Percentiles rank a stretch among this genome's conserved stretches.
These are phyloP conservation scores for Thumatha senex DNA, from an alignment of 2,888 invertebrate genomes.

Conservation along the genomic window DNA sequence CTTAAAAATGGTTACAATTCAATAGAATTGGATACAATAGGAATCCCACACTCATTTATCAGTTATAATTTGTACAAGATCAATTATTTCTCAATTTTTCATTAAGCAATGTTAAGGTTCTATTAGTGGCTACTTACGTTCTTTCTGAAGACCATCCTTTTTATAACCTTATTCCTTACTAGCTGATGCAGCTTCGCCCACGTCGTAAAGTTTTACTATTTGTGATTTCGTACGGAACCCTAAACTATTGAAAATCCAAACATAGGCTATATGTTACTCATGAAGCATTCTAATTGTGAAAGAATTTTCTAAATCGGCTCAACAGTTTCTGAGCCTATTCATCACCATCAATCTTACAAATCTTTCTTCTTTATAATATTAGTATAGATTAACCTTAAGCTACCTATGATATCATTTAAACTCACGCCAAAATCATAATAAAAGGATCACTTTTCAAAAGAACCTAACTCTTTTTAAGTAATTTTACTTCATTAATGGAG, in stretches of 20 bases:
- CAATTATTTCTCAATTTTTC: constrained; percentile 44
- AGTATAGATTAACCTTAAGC: constrained; percentile 14
- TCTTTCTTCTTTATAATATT: constrained; percentile 40
- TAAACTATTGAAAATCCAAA: too few relatives aligned
- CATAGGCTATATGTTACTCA: too few relatives aligned
- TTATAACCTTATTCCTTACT: too few relatives aligned
- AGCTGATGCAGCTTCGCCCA: too few relatives aligned
- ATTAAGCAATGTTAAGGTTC: constrained; percentile 23
- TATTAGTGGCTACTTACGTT: constrained; percentile 35
- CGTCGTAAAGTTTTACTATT: too few relatives aligned
- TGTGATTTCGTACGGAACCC: too few relatives aligned
- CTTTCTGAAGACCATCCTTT: constrained; percentile 25
- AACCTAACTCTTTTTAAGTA: constrained; percentile 12
- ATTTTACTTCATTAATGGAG: constrained; percentile 21
- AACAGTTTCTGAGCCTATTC: too few relatives aligned
- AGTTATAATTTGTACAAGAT: constrained; percentile 35
- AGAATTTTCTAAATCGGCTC: too few relatives aligned
- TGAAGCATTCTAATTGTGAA: too few relatives aligned
- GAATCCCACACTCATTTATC: constrained; percentile 29
- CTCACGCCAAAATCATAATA: constrained; percentile 27
- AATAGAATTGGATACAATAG: constrained; percentile 25
- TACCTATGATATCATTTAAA: constrained; percentile 35
- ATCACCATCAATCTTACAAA: too few relatives aligned
- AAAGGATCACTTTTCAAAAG: constrained; percentile 27
- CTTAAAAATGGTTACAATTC: constrained; percentile 27